A percentile compares a stretch with the other conserved stretches of the same genome.
phyloP scores from a whole-genome alignment of 1,140 invertebrate genomes.

The Pinna nobilis region DNA sequence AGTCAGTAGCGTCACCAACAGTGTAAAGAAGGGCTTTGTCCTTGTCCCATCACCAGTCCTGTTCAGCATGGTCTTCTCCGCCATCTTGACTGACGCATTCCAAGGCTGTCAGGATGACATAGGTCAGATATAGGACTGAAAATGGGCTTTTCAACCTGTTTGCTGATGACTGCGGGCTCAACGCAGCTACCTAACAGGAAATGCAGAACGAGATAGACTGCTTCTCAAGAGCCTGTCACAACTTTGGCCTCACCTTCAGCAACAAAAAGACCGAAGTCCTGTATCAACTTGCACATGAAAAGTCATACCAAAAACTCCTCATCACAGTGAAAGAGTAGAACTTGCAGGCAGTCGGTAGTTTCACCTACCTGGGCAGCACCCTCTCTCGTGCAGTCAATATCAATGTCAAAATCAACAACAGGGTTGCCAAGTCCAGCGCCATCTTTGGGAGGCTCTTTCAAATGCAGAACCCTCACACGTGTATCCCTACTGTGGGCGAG shows the following conservation, averaged over 20 bases:
- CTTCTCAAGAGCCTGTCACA: too few species aligned
- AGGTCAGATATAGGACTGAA: not conserved
- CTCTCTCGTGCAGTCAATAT: not conserved
- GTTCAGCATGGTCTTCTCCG: not conserved
- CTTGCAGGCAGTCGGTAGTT: constrained; percentile 1
- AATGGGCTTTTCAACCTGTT: not conserved
- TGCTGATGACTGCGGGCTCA: constrained; percentile 23
- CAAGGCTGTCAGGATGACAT: too few species aligned
- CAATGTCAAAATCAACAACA: not conserved
- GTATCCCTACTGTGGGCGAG: too few species aligned
- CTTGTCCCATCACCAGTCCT: constrained; percentile 2
- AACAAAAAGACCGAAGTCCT: constrained; percentile 19
- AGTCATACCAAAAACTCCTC: constrained; percentile 2
- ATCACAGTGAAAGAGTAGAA: constrained; percentile 3
- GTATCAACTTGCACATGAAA: too few species aligned
- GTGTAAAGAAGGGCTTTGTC: constrained; percentile 14
- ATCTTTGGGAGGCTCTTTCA: constrained; percentile 18
- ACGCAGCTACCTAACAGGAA: constrained; percentile 31
- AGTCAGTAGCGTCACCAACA: not conserved
- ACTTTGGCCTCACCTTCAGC: too few species aligned
- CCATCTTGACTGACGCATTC: not conserved
- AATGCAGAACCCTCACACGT: too few species aligned
- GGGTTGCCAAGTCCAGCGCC: constrained; percentile 27
- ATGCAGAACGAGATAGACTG: constrained; percentile 37
- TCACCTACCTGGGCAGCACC: constrained; percentile 33